phyloP scores from a whole-genome alignment of 2,797 vertebrate genomes.

The Cyprinodon diabolis region DNA sequence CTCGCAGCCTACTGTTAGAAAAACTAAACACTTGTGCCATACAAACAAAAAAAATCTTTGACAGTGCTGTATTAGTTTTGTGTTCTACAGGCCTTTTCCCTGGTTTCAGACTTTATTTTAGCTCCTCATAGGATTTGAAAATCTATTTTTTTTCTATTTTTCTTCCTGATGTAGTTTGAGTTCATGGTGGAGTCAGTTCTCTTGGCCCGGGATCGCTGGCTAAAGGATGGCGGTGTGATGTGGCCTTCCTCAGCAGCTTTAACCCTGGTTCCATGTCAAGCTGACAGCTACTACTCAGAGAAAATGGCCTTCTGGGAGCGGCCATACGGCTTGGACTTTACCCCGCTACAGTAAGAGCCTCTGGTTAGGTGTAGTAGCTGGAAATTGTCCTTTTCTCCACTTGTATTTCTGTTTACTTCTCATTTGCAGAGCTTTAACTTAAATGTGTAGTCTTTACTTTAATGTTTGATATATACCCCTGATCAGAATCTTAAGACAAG shows the following conservation, averaged over 20 bases:
- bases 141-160: background rate
- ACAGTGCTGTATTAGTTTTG: no score
- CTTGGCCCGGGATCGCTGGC: slow-evolving; percentile 77
- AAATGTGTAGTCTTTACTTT: background rate
- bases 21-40: no score
- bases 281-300: slow-evolving; percentile 76
- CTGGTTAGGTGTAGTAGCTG: background rate
- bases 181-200: slow-evolving; percentile 89
- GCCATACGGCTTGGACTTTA: slow-evolving; percentile 84
- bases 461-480: background rate
- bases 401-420: background rate
- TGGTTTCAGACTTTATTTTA: background rate
- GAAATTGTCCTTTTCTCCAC: background rate
- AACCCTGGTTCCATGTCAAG: slow-evolving; percentile 83
- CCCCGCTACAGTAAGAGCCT: slow-evolving; percentile 80
- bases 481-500: no score
- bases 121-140: background rate
- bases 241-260: slow-evolving; percentile 83
- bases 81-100: background rate
- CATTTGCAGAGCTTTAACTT: background rate
- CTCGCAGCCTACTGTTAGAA: no score
- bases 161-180: slow-evolving; percentile 78
- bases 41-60: no score
- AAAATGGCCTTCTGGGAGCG: slow-evolving; percentile 85
- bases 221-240: slow-evolving; percentile 80